Conservation (phyloP, 2,113 vertebrate species). For the Ochotona curzoniae region DNA sequence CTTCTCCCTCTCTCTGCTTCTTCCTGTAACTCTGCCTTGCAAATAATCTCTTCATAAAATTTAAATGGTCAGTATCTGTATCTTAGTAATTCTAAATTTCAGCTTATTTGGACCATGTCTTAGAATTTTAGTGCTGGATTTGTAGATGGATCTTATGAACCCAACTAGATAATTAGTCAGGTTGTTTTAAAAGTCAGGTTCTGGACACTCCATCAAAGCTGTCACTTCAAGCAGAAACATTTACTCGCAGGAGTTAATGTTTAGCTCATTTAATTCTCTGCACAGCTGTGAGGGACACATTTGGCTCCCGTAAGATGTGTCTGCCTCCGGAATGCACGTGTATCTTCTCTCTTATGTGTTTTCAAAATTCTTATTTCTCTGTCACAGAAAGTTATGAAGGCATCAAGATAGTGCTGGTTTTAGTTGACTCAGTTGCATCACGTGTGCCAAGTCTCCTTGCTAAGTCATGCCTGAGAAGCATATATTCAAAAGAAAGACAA, state of each 20-base stretch:
- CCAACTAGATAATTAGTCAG: neutral
- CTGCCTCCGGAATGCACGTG: neutral
- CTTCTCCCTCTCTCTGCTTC: too few relatives aligned
- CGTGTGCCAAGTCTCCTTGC: neutral
- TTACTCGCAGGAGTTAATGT: neutral
- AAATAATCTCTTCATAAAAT: too few relatives aligned
- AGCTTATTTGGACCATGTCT: neutral
- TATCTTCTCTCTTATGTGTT: neutral
- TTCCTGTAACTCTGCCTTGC: too few relatives aligned
- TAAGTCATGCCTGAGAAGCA: neutral
- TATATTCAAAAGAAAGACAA: neutral
- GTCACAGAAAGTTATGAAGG: neutral
- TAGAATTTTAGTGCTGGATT: neutral
- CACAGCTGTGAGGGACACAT: neutral
- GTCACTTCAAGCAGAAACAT: neutral
- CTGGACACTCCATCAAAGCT: neutral
- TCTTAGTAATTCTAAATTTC: neutral
- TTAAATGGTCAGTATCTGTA: neutral
- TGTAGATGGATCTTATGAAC: neutral
- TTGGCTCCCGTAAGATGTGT: neutral
- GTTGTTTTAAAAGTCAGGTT: slow-evolving; percentile 15
- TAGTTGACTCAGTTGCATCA: neutral
- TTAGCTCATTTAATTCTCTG: slow-evolving; percentile 14
- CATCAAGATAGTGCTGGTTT: neutral
- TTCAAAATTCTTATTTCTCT: neutral